Conservation (phyloP, 2,113 vertebrate species). For the Panthera leo region DNA sequence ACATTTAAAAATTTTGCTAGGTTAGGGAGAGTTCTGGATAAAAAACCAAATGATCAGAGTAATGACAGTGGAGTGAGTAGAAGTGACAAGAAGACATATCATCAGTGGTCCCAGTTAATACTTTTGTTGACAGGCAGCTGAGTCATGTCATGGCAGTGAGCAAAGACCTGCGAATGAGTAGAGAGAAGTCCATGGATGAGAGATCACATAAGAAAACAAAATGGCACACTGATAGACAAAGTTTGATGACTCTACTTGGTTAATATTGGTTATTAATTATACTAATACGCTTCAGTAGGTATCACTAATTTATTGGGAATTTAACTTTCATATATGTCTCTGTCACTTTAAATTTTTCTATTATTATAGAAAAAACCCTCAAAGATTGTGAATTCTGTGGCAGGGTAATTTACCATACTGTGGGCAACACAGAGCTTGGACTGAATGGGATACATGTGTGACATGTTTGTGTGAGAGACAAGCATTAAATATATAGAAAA, state of each 20-base stretch:
- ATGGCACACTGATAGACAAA: background rate
- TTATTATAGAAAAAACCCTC: background rate
- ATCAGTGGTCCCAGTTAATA: slow-evolving; percentile 9
- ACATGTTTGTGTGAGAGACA: background rate
- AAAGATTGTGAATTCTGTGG: background rate
- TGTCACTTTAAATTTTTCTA: background rate
- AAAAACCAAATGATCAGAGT: slow-evolving; percentile 20
- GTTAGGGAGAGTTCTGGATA: slow-evolving; percentile 2
- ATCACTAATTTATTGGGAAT: background rate
- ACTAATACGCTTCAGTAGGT: background rate
- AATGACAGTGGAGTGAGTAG: background rate
- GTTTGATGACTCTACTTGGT: background rate
- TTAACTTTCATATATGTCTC: background rate
- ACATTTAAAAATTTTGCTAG: slow-evolving; percentile 29
- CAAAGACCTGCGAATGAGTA: background rate
- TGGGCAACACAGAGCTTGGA: background rate
- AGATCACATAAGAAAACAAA: background rate
- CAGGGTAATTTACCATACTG: background rate
- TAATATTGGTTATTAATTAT: background rate
- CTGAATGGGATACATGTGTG: background rate
- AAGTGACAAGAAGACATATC: slow-evolving; percentile 10
- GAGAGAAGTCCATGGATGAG: background rate
- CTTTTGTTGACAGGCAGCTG: slow-evolving; percentile 42
- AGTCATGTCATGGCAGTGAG: slow-evolving; percentile 7
- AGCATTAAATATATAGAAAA: background rate